These are phyloP conservation scores for Pararge aegeria DNA, from an alignment of 1,140 invertebrate genomes.

Conservation along the genomic window DNA sequence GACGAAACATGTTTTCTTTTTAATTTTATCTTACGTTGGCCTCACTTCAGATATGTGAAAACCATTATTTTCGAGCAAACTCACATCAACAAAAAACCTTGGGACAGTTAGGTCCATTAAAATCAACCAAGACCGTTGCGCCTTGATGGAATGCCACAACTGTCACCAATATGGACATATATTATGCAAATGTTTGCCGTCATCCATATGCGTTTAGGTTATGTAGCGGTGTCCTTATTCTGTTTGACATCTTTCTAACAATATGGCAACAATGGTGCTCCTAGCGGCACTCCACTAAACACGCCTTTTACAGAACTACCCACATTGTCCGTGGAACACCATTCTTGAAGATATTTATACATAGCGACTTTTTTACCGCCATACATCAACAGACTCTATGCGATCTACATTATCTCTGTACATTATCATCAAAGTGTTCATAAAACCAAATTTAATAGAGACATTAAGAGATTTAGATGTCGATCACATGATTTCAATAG, in stretches of 20 bases:
- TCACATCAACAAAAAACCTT: not conserved
- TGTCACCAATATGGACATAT: not conserved
- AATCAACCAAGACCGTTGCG: too few species aligned
- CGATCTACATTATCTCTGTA: too few species aligned
- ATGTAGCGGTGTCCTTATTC: conserved; percentile 21
- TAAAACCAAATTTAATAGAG: too few species aligned
- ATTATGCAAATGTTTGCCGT: not conserved
- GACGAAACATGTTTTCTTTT: too few species aligned
- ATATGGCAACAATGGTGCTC: not conserved
- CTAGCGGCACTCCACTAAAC: not conserved
- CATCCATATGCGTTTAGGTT: conserved; percentile 37
- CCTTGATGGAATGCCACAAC: too few species aligned
- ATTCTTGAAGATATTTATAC: not conserved
- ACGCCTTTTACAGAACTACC: not conserved
- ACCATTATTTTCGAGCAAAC: not conserved
- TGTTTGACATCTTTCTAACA: not conserved
- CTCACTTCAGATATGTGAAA: not conserved
- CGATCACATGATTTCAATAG: too few species aligned
- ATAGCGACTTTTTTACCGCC: too few species aligned
- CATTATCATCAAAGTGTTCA: too few species aligned
- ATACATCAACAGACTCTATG: too few species aligned
- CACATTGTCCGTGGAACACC: not conserved
- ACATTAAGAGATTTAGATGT: too few species aligned
- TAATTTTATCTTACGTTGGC: too few species aligned
- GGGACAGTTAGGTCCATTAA: too few species aligned